phyloP scores from a whole-genome alignment of 2,888 invertebrate species.

The Caenorhabditis imperialis region DNA sequence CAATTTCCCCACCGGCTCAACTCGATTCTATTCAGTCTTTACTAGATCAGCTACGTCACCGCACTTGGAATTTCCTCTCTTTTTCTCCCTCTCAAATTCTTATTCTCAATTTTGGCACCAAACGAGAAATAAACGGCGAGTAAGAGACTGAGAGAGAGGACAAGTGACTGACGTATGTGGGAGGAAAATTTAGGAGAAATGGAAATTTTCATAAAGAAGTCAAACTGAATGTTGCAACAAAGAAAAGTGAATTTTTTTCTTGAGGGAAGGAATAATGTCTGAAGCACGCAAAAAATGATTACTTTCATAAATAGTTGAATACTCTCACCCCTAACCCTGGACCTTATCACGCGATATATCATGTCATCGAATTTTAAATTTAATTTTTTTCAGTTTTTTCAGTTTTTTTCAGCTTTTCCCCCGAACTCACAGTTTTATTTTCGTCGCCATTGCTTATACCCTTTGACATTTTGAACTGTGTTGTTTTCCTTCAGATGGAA shows the following conservation, averaged over 20 bases:
- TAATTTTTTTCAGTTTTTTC: not conserved
- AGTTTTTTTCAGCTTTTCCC: not conserved
- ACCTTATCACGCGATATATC: slow-evolving; percentile 49
- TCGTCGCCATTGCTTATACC: slow-evolving; percentile 22
- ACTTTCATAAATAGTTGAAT: not conserved
- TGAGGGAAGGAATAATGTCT: not conserved
- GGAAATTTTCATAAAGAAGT: no score
- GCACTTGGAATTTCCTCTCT: slow-evolving; percentile 2
- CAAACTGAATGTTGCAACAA: not conserved
- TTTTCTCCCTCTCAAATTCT: slow-evolving; percentile 19
- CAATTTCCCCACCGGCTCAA: slow-evolving; percentile 8
- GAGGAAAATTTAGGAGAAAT: not conserved
- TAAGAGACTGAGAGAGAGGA: not conserved
- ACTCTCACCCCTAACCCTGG: not conserved
- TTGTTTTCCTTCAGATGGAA: slow-evolving; percentile 1
- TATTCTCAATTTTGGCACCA: slow-evolving; percentile 20
- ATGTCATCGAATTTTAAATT: slow-evolving; percentile 28
- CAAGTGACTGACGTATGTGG: not conserved
- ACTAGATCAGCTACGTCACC: slow-evolving; percentile 58
- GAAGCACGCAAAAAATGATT: not conserved
- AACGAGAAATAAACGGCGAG: not conserved
- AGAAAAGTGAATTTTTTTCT: no score
- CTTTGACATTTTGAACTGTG: slow-evolving; percentile 13
- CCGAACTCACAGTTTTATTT: slow-evolving; percentile 23
- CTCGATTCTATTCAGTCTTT: slow-evolving; percentile 47